Conservation (phyloP, 2,888 invertebrate species). For the Leucophenga maculata region DNA sequence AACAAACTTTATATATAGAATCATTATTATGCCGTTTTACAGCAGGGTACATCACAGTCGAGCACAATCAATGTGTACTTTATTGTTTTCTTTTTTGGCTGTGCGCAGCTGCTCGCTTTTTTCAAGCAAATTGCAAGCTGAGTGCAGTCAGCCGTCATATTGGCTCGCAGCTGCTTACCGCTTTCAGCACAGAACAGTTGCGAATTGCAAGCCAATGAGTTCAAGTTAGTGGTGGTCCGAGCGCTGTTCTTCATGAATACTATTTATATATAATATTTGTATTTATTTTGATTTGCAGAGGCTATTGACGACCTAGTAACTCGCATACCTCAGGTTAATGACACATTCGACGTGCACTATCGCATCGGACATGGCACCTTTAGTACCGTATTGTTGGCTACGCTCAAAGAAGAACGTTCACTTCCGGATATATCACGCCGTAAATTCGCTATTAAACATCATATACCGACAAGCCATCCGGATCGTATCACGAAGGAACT, state of each 20-base stretch:
- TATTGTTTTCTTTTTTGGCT: not conserved
- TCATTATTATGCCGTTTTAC: too few relatives aligned
- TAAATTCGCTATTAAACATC: slow-evolving; percentile 87
- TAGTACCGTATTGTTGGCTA: slow-evolving; percentile 87
- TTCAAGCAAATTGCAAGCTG: not conserved
- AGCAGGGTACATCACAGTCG: too few relatives aligned
- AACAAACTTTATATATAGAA: too few relatives aligned
- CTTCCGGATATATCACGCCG: slow-evolving; percentile 73
- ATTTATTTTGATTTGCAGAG: slow-evolving; percentile 52
- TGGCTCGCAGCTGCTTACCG: not conserved
- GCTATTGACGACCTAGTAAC: slow-evolving; percentile 67
- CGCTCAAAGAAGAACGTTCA: slow-evolving; percentile 72
- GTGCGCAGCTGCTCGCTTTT: not conserved
- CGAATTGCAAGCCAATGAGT: slow-evolving; percentile 9
- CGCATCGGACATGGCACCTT: slow-evolving; percentile 90
- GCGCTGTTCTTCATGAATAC: not conserved
- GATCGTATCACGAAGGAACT: slow-evolving; percentile 86
- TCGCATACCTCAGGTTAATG: slow-evolving; percentile 77
- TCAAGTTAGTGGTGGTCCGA: not conserved
- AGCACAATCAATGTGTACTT: not conserved
- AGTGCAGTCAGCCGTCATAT: not conserved
- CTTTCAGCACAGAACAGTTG: not conserved
- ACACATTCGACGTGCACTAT: slow-evolving; percentile 78
- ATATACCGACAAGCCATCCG: slow-evolving; percentile 90
- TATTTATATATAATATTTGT: not conserved